Percentiles rank a stretch among this genome's conserved stretches.
Conservation (phyloP, 2,797 vertebrate species). For the Cryptoprocta ferox region DNA sequence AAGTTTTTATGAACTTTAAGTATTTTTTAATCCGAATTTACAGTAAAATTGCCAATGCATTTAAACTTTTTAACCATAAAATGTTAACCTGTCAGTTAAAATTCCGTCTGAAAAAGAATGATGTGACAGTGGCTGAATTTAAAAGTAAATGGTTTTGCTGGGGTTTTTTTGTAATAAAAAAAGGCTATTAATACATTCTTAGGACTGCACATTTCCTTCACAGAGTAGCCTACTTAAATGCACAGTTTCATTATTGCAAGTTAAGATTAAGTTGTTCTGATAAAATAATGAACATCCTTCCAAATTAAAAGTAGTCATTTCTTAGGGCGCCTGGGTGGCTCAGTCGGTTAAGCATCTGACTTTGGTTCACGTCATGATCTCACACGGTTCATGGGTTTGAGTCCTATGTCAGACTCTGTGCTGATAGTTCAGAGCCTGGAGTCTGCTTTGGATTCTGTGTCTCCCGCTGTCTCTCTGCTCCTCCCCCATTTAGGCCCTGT, state of each 20-base stretch:
- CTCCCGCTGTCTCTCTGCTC: too few species aligned
- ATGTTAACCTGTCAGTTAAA: constrained; percentile 2
- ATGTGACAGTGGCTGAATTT: constrained; percentile 17
- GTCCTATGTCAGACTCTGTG: too few species aligned
- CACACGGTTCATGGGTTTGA: too few species aligned
- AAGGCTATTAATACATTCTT: constrained; percentile 46
- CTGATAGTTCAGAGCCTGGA: too few species aligned
- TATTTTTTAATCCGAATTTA: constrained; percentile 15
- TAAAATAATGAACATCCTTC: constrained; percentile 59
- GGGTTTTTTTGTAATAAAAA: constrained; percentile 11
- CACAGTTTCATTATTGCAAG: constrained; percentile 44
- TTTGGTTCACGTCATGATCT: too few species aligned
- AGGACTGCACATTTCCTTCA: constrained; percentile 56
- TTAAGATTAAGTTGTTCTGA: constrained; percentile 22
- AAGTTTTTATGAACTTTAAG: constrained; percentile 26
- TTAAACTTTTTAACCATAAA: constrained; percentile 3
- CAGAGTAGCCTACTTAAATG: neutral
- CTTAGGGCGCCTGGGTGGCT: too few species aligned
- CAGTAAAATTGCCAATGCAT: neutral
- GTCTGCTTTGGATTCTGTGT: too few species aligned
- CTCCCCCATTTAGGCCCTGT: too few species aligned
- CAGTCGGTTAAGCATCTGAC: too few species aligned
- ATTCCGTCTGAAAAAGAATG: neutral
- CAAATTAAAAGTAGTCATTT: constrained; percentile 49
- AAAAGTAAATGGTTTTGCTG: constrained; percentile 13